Evolutionary conservation across 2,888 invertebrate genomes (phyloP).

Genomic region (Dichetophora obliterata): DNA sequence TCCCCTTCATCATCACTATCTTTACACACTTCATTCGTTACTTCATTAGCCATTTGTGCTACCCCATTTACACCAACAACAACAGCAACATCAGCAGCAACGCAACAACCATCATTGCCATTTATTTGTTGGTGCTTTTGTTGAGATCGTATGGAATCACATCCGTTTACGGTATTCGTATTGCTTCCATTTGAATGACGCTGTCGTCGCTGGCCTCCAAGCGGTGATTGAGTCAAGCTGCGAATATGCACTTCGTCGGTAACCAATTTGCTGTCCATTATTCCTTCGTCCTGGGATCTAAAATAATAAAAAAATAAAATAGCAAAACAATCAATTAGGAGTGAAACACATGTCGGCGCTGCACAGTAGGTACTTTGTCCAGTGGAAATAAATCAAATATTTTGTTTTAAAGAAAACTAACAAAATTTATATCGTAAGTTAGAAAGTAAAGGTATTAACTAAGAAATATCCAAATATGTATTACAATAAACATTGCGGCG

Average conservation of each 20-base stretch:
- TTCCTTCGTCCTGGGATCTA: constrained; percentile 59
- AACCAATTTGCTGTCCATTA: constrained; percentile 65
- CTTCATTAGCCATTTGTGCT: not conserved
- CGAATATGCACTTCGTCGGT: constrained; percentile 62
- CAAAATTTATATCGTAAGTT: too few relatives aligned
- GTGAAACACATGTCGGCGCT: too few relatives aligned
- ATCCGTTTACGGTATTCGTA: constrained; percentile 30
- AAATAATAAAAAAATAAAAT: not conserved
- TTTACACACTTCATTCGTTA: constrained; percentile 35
- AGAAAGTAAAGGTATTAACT: too few relatives aligned
- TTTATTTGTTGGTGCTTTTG: constrained; percentile 45
- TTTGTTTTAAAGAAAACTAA: too few relatives aligned
- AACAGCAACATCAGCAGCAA: constrained; percentile 43
- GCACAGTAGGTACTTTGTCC: too few relatives aligned
- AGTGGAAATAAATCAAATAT: too few relatives aligned
- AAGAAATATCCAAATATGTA: too few relatives aligned
- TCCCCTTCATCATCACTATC: constrained; percentile 45
- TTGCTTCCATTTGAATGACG: constrained; percentile 35
- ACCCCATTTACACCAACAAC: not conserved
- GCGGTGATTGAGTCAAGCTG: constrained; percentile 61
- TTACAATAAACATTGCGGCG: too few relatives aligned
- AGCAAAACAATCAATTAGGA: not conserved
- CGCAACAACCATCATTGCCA: constrained; percentile 55
- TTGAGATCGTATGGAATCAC: constrained; percentile 12
- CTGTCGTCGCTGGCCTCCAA: constrained; percentile 53